Percentiles rank a stretch among this genome's conserved stretches.
Conservation (phyloP, 2,888 invertebrate species). For the Heliconius ethilla region DNA sequence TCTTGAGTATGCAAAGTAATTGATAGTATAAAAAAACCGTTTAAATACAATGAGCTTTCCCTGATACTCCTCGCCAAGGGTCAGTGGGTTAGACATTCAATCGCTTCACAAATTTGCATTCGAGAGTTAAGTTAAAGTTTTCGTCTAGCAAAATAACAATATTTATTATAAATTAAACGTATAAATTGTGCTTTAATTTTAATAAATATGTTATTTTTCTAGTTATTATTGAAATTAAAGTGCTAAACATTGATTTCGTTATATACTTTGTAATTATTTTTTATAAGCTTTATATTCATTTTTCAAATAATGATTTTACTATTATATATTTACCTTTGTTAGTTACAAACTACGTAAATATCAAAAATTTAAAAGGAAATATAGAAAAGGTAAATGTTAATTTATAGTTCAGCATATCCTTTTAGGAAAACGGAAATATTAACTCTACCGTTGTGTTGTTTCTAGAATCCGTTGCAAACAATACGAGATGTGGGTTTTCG, state of each 20-base stretch:
- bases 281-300: not conserved
- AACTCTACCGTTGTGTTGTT: not conserved
- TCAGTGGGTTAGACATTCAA: slow-evolving; percentile 72
- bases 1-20: slow-evolving; percentile 27
- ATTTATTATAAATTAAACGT: not conserved
- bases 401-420: not conserved
- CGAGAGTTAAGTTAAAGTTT: slow-evolving; percentile 68
- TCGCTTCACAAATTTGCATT: slow-evolving; percentile 67
- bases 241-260: not conserved
- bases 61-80: slow-evolving; percentile 60
- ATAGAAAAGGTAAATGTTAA: not conserved
- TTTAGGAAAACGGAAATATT: not conserved
- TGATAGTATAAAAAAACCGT: slow-evolving; percentile 28
- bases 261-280: not conserved
- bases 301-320: not conserved
- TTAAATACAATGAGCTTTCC: slow-evolving; percentile 43
- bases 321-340: no score
- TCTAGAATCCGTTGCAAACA: not conserved
- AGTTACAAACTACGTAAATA: not conserved
- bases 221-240: not conserved
- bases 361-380: not conserved
- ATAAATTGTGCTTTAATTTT: not conserved
- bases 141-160: slow-evolving; percentile 47
- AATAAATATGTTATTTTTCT: not conserved
- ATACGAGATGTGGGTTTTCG: slow-evolving; percentile 65